These are phyloP conservation scores for Albula goreensis DNA, from an alignment of 2,113 vertebrate genomes.

Conservation along the genomic window DNA sequence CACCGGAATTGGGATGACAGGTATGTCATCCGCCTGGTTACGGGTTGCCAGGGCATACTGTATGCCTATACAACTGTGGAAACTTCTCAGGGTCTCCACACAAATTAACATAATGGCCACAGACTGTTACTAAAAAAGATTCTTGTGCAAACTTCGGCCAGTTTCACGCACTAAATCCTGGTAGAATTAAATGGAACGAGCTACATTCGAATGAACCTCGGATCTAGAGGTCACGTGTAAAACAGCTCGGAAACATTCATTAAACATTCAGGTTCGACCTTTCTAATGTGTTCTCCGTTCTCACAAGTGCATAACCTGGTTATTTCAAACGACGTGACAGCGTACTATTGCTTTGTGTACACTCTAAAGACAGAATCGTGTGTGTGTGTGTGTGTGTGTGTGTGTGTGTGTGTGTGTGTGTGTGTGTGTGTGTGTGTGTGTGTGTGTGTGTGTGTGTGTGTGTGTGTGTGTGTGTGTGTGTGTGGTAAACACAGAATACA, in stretches of 20 bases:
- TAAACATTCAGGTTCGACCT: neutral
- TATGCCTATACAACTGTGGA: too few species aligned
- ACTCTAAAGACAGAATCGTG: too few species aligned
- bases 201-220: neutral
- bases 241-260: too few species aligned
- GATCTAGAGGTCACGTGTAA: neutral
- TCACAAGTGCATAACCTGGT: neutral
- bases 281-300: neutral
- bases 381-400: neutral
- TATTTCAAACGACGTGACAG: neutral
- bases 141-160: neutral
- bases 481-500: neutral
- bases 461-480: neutral
- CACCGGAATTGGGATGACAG: neutral
- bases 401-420: neutral
- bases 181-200: neutral
- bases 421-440: neutral
- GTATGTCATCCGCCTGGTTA: too few species aligned
- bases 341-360: too few species aligned
- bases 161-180: neutral
- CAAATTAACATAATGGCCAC: too few species aligned
- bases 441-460: neutral
- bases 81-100: too few species aligned
- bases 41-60: too few species aligned
- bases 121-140: neutral